Conservation (phyloP, 2,888 invertebrate species). For the Campoplex capitator region DNA sequence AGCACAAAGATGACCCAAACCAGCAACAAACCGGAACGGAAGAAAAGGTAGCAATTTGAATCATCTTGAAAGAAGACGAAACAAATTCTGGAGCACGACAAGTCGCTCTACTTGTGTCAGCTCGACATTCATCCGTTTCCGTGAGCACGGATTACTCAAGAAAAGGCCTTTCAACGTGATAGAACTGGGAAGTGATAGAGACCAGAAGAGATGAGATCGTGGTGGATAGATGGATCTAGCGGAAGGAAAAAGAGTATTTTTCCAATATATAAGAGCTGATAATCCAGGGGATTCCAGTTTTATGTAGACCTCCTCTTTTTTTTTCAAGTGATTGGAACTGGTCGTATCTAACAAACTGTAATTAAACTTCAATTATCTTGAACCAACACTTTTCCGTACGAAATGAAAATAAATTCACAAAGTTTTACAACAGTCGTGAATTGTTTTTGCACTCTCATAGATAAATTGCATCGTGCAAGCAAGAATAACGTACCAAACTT, state of each 20-base stretch:
- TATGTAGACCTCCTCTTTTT: constrained; percentile 24
- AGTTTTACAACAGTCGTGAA: background rate
- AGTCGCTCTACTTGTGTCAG: constrained; percentile 43
- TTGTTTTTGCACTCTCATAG: background rate
- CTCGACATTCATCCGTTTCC: constrained; percentile 56
- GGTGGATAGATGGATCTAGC: background rate
- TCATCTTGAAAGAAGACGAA: constrained; percentile 41
- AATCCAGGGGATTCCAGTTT: background rate
- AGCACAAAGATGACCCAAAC: constrained; percentile 20
- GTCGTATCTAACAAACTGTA: background rate
- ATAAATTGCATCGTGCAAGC: background rate
- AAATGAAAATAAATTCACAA: background rate
- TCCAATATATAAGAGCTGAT: constrained; percentile 37
- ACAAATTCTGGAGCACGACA: constrained; percentile 46
- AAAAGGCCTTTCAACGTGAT: constrained; percentile 31
- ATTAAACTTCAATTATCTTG: background rate
- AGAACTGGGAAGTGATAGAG: constrained; percentile 8
- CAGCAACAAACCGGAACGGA: constrained; percentile 29
- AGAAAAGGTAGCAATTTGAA: constrained; percentile 57
- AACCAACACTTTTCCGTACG: background rate
- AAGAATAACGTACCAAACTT: background rate
- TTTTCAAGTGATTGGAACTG: background rate
- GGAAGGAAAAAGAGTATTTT: constrained; percentile 38
- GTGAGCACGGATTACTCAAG: constrained; percentile 61
- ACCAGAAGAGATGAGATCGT: background rate